Evolutionary conservation across 92 coral and sea anemone species (phyloP).

Genomic region (Blastomussa wellsi): DNA sequence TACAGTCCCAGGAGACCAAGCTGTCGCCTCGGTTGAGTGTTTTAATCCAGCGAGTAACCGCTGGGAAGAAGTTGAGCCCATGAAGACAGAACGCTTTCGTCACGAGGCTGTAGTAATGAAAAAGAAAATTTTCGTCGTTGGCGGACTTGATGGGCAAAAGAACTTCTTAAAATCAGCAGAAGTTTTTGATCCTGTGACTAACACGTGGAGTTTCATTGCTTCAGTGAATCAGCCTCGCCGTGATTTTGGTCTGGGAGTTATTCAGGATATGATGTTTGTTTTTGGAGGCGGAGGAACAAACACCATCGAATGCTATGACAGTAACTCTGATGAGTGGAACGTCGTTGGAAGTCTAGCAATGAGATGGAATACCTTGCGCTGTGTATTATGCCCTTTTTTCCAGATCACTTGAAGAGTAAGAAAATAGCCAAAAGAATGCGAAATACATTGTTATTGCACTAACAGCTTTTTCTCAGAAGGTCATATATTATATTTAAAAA

Average conservation of each 20-base stretch:
- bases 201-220: conserved; percentile 66
- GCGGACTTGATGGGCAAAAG: conserved; percentile 68
- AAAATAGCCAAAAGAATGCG: background rate
- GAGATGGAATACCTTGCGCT: conserved; percentile 77
- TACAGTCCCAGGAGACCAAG: conserved; percentile 76
- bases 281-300: conserved; percentile 80
- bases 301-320: conserved; percentile 64
- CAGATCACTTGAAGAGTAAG: background rate
- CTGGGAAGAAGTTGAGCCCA: conserved; percentile 68
- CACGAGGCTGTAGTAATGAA: conserved; percentile 61
- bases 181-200: conserved; percentile 47
- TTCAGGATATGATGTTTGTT: conserved; percentile 72
- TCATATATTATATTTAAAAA: too few relatives aligned
- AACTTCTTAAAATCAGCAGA: conserved; percentile 60
- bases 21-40: conserved; percentile 71
- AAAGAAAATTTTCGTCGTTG: conserved; percentile 58
- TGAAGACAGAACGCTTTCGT: conserved; percentile 68
- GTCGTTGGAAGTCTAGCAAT: conserved; percentile 58
- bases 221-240: conserved; percentile 67
- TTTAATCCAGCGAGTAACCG: conserved; percentile 66
- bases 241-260: conserved; percentile 72
- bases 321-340: conserved; percentile 66
- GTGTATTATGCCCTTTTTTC: conserved; percentile 64
- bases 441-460: too few relatives aligned
- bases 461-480: too few relatives aligned